These are phyloP conservation scores for Rhamphomyia laevipes DNA, from an alignment of 2,888 invertebrate species.

Conservation along the genomic window DNA sequence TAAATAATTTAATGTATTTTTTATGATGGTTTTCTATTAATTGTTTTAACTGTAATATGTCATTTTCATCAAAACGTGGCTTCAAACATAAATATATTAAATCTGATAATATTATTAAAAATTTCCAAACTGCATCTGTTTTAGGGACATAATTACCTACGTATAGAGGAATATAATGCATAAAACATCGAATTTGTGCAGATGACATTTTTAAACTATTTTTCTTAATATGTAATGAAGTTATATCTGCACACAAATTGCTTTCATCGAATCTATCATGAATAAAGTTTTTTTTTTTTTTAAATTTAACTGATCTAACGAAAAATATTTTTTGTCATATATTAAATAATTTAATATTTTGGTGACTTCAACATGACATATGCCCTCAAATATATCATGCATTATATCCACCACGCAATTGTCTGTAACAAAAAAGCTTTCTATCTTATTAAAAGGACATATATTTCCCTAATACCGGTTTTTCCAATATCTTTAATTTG, in stretches of 20 bases:
- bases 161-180: neutral
- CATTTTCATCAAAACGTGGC: neutral
- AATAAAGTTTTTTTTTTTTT: neutral
- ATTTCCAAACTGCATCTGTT: neutral
- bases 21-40: neutral
- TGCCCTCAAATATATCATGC: constrained; percentile 2
- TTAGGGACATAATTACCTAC: neutral
- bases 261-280: neutral
- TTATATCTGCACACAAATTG: neutral
- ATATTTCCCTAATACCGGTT: neutral
- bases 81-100: neutral
- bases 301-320: neutral
- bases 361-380: neutral
- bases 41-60: neutral
- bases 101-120: neutral
- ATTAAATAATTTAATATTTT: constrained; percentile 1
- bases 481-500: neutral
- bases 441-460: neutral
- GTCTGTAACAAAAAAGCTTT: neutral
- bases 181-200: neutral
- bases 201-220: constrained; percentile 1
- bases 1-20: neutral
- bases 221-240: neutral
- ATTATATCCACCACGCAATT: neutral
- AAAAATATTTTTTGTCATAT: neutral